Percentiles rank a stretch among this genome's conserved stretches.
Conservation (phyloP, 2,797 vertebrate genomes). For the Poliocrania exsul region DNA sequence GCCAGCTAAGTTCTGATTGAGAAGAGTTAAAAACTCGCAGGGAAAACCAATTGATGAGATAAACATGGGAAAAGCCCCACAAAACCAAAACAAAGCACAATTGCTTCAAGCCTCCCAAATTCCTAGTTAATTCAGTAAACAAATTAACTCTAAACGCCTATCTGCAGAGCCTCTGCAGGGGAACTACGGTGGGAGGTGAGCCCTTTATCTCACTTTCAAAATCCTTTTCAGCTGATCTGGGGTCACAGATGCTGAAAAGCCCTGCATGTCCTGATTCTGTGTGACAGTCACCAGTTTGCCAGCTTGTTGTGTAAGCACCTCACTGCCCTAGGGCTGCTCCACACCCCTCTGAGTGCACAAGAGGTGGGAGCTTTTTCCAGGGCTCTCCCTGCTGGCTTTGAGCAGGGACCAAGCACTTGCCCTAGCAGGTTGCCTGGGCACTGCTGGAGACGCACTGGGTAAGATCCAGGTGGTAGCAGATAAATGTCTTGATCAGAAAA, state of each 20-base stretch:
- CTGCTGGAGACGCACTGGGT: neutral
- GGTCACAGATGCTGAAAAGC: neutral
- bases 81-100: conserved; percentile 8
- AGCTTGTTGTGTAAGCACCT: neutral
- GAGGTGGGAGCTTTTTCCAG: neutral
- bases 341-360: neutral
- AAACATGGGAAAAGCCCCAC: neutral
- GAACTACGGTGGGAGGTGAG: neutral
- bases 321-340: neutral
- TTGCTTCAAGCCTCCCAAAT: conserved; percentile 10
- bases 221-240: conserved; percentile 32
- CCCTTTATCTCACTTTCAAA: conserved; percentile 43
- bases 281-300: neutral
- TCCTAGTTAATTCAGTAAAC: conserved; percentile 44
- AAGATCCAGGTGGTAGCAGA: neutral
- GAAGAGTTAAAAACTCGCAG: neutral
- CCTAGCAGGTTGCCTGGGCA: neutral
- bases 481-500: neutral
- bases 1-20: neutral
- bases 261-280: neutral
- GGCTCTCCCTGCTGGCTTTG: neutral
- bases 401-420: neutral
- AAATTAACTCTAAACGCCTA: conserved; percentile 32
- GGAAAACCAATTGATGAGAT: neutral
- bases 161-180: conserved; percentile 20